phyloP scores from a whole-genome alignment of 2,888 invertebrate genomes.

The Megaustenia siamemsis region DNA sequence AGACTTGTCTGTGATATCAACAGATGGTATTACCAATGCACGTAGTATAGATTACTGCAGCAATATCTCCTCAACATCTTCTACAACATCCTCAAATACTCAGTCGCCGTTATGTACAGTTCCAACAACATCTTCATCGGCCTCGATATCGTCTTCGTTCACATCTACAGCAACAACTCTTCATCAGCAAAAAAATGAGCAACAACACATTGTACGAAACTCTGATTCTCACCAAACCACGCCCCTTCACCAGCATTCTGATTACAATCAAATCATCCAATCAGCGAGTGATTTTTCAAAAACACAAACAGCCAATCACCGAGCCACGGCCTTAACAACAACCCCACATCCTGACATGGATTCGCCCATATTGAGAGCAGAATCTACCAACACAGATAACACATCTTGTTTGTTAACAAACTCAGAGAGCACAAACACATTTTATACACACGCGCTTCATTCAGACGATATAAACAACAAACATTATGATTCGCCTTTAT shows the following conservation, averaged over 20 bases:
- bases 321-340: conserved; percentile 1
- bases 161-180: conserved; percentile 19
- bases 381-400: not conserved
- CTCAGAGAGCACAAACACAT: not conserved
- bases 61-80: not conserved
- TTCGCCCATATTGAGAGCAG: not conserved
- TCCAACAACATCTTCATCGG: conserved; percentile 39
- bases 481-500: not conserved
- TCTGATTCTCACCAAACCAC: too few species aligned
- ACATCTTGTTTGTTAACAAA: not conserved
- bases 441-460: not conserved
- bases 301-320: not conserved
- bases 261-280: conserved; percentile 23
- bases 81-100: not conserved
- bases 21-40: not conserved
- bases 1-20: too few species aligned
- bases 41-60: not conserved
- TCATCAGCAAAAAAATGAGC: not conserved
- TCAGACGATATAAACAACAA: not conserved
- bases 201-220: too few species aligned
- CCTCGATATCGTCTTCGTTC: conserved; percentile 25
- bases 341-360: conserved; percentile 7
- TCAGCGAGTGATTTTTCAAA: not conserved
- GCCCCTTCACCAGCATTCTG: not conserved
- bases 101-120: conserved; percentile 22